A percentile compares a stretch with the other conserved stretches of the same genome.
phyloP scores from a whole-genome alignment of 2,113 vertebrate species.

The Neotoma lepida region DNA sequence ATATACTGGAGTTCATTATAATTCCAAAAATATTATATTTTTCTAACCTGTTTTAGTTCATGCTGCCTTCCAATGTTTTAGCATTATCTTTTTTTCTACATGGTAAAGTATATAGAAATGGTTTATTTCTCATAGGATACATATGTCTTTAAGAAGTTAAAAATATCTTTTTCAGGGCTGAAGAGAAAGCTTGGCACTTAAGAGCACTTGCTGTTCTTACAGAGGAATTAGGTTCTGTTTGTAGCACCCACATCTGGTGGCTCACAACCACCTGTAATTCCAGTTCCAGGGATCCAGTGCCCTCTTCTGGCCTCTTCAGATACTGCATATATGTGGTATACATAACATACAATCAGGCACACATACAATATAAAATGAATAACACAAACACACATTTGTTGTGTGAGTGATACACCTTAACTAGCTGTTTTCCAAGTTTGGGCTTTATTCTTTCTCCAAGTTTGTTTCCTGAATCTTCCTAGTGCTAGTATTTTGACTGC shows the following conservation, averaged over 20 bases:
- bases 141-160: neutral
- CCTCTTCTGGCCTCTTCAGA: neutral
- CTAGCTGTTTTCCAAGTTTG: neutral
- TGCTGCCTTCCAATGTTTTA: neutral
- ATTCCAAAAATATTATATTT: neutral
- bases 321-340: neutral
- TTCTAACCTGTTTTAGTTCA: neutral
- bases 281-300: neutral
- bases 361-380: neutral
- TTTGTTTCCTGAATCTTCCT: neutral
- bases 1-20: neutral
- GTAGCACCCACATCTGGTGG: fast-evolving
- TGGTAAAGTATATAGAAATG: neutral
- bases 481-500: neutral
- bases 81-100: neutral
- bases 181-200: neutral
- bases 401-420: neutral
- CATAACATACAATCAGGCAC: neutral
- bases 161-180: neutral
- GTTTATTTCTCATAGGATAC: neutral
- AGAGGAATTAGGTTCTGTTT: neutral
- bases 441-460: neutral
- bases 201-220: neutral
- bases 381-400: neutral
- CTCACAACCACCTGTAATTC: neutral